phyloP scores from a whole-genome alignment of 2,888 invertebrate species.

The Dorcus parallelipipedus region DNA sequence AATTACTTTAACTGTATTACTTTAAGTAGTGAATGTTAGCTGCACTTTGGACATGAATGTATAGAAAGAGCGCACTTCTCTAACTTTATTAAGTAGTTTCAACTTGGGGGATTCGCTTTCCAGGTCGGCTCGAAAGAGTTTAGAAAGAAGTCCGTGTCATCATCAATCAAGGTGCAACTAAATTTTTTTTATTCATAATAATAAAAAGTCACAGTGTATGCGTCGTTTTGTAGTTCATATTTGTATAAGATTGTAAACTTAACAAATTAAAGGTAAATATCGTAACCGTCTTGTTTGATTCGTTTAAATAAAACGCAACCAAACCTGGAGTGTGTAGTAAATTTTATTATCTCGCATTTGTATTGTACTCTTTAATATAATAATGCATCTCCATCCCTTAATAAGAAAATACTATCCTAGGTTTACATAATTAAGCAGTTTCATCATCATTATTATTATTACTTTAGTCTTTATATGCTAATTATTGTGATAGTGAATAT shows the following conservation, averaged over 20 bases:
- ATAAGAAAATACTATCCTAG: slow-evolving; percentile 19
- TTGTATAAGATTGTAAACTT: slow-evolving; percentile 29
- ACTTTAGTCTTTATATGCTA: slow-evolving; percentile 6
- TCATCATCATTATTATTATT: slow-evolving; percentile 2
- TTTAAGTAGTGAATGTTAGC: slow-evolving; percentile 8
- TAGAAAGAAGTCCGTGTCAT: too few relatives aligned
- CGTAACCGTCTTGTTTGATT: background rate
- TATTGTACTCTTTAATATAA: background rate
- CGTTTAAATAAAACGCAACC: background rate
- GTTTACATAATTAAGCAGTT: slow-evolving; percentile 13
- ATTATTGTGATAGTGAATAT: background rate
- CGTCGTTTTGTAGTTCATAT: slow-evolving; percentile 29
- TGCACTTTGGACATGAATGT: slow-evolving; percentile 15
- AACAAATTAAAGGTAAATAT: slow-evolving; percentile 17
- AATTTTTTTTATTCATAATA: slow-evolving; percentile 11
- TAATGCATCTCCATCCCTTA: slow-evolving; percentile 20
- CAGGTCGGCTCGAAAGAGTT: too few relatives aligned
- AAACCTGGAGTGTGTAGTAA: slow-evolving; percentile 8
- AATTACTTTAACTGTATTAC: background rate
- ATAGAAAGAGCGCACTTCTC: slow-evolving; percentile 7
- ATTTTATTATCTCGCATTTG: slow-evolving; percentile 1
- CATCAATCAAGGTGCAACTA: slow-evolving; percentile 15
- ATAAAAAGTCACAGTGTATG: slow-evolving; percentile 16
- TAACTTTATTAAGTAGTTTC: background rate
- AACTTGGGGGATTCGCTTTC: background rate